These are phyloP conservation scores for Tachina grossa DNA, from an alignment of 2,888 invertebrate genomes.

Conservation along the genomic window DNA sequence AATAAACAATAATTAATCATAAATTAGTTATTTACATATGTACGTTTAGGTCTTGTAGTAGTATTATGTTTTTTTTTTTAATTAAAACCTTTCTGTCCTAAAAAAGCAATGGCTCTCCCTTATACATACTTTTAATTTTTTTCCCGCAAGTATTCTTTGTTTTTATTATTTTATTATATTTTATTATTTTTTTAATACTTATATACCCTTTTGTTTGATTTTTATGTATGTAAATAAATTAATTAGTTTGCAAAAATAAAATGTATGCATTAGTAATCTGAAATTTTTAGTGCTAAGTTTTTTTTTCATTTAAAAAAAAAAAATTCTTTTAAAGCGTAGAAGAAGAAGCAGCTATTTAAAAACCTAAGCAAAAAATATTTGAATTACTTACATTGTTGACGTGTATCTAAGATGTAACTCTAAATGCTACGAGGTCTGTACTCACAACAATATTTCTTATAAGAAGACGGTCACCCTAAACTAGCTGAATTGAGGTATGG, in stretches of 20 bases:
- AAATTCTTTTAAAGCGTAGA: background rate
- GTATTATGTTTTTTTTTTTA: constrained; percentile 41
- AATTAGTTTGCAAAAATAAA: constrained; percentile 25
- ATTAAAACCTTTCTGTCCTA: background rate
- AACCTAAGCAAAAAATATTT: too few species aligned
- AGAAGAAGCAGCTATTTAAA: background rate
- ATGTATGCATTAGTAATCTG: constrained; percentile 15
- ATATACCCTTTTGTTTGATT: constrained; percentile 5
- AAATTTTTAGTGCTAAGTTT: background rate
- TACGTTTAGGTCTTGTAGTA: constrained; percentile 43
- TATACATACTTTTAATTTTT: background rate
- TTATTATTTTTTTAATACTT: background rate
- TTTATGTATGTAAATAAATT: constrained; percentile 16
- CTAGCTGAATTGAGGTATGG: too few species aligned
- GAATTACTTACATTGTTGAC: too few species aligned
- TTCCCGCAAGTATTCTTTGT: background rate
- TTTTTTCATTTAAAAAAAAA: constrained; percentile 1
- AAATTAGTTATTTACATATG: constrained; percentile 35
- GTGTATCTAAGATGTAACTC: too few species aligned
- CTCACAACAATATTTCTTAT: too few species aligned
- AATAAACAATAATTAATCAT: constrained; percentile 15
- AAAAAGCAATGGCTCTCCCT: background rate
- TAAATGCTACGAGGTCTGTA: too few species aligned
- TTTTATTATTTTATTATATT: constrained; percentile 13
- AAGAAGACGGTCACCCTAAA: too few species aligned